Evolutionary conservation across 30 jellyfish, hydroid and myxozoan species (phyloP), one percentile per base, ranked within the genome.

Genomic region (Haliclystus octoradiatus): DNA sequence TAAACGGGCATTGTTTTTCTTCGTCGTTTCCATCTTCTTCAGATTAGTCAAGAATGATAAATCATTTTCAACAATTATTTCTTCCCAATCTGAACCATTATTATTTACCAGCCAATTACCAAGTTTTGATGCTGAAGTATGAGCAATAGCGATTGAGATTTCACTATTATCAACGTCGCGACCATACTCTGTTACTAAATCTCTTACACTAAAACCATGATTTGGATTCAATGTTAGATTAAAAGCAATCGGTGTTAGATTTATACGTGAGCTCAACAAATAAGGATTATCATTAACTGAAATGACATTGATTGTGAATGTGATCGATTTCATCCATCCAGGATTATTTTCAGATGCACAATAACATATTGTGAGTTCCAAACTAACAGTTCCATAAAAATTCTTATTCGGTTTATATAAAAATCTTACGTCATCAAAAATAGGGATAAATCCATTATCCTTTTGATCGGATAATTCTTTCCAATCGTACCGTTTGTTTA

Each of bases 81-180:
- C 76, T 35, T 9, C 53, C 96, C 96, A 84, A 15, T 66, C 26
- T 24, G 52, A 63, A 40, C 47, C 27, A 22, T 35, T 34, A 2
- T 34, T 25, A 65, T 57, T 57, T 27, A 70, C 66, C 33, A 49
- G 72, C 96, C 96, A 86, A 26, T 33, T 74, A 22, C 96, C 96
- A 49, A 25, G 53, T 30, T 35, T 65, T 13, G 77, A 74, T 25
- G 61, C 70, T 1, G 89, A 52, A 26, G 66, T 40, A 15, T 65
- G 72, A 25, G 74, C 75, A 19, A 86, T 81, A 19, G 86, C 96
- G 2, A 86, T 75, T 5, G 82, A 81, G n/a, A 75, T 47, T 12
- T 75, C 71, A 27, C 57, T 68, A 25, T 50, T 49, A 22, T 86
- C 94, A 33, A 70, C 69, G 70, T 79, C 94, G 29, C 26, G 34